Base-by-base conservation (phyloP, 2,797 vertebrate genomes). In the Streptopelia turtur region DNA sequence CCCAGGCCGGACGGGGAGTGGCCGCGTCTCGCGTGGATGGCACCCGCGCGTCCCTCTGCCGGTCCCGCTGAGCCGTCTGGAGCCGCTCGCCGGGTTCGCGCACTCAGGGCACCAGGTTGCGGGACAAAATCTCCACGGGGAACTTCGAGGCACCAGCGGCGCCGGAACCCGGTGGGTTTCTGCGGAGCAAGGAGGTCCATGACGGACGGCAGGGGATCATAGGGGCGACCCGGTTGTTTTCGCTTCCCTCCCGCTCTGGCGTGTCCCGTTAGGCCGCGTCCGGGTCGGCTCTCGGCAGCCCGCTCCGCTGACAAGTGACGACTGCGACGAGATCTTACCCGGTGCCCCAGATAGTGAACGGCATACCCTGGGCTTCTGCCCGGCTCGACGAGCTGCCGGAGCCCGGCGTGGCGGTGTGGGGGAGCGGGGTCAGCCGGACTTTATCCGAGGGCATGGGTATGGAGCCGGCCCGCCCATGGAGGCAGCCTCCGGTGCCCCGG, bases 31-130 rank as follows among this genome's bases (percentile, higher is more conserved):
- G 0, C 9, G 11, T 27, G 65, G 31, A n/a, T 50, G 22, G 2
- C 31, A 11, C 30, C 37, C 17, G 5, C 20, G 1, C 9, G 22
- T n/a, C 33, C 31, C 11, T 18, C 33, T 66, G n/a, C 27, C 3
- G 1, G 37, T 28, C 11, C 50, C 16, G 3, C 28, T 45, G 39
- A n/a, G 60, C 9, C 5, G 11, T 35, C 50, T 39, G 39, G 14
- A 55, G 24, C 31, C 27, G 14, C 47, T 31, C 10, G 11, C 39
- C 13, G 15, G 10, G 33, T 59, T 55, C 7, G 45, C 15, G 11
- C 20, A 6, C 1, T 10, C 13, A 2, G 20, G 9, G 3, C 27
- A 3, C 3, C 3, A 31, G 69, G 25, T 33, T 59, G 53, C 11
- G 14, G 24, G 27, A 17, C 22, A 45, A 28, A 55, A 55, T 5